phyloP scores from a whole-genome alignment of 1,140 invertebrate species.

The Tribolium castaneum region DNA sequence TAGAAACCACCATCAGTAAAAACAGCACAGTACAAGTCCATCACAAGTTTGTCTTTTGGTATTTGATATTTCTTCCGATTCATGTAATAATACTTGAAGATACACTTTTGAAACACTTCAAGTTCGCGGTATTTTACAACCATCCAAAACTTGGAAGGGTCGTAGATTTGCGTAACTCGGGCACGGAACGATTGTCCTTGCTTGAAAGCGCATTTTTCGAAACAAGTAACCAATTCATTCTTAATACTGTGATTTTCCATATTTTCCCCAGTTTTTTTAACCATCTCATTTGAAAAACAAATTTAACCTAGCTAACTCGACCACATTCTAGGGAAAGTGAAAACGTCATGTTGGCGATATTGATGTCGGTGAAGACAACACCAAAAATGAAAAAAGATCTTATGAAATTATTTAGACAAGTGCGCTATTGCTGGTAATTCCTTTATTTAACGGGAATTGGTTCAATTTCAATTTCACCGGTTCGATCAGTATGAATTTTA shows the following conservation, averaged over 20 bases:
- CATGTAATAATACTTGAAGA: constrained; percentile 1
- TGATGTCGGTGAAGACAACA: no score
- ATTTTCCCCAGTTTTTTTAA: no score
- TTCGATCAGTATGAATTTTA: no score
- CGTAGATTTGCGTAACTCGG: constrained; percentile 7
- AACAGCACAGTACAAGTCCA: not conserved
- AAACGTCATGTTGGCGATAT: no score
- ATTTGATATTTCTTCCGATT: not conserved
- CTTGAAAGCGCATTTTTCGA: constrained; percentile 3
- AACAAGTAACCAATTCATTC: not conserved
- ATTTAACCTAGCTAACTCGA: no score
- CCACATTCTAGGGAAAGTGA: no score
- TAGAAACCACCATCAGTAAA: not conserved
- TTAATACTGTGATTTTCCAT: not conserved
- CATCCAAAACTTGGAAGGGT: constrained; percentile 28
- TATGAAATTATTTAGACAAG: no score
- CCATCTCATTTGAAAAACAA: no score
- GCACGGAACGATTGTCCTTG: not conserved
- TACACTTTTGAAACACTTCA: constrained; percentile 5
- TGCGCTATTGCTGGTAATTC: no score
- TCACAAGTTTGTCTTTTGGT: not conserved
- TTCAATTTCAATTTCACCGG: no score
- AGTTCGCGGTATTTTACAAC: constrained; percentile 5
- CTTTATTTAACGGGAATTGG: no score
- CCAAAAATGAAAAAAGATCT: no score